phyloP scores from a whole-genome alignment of 2,797 vertebrate species.

The Eidolon dupreanum region DNA sequence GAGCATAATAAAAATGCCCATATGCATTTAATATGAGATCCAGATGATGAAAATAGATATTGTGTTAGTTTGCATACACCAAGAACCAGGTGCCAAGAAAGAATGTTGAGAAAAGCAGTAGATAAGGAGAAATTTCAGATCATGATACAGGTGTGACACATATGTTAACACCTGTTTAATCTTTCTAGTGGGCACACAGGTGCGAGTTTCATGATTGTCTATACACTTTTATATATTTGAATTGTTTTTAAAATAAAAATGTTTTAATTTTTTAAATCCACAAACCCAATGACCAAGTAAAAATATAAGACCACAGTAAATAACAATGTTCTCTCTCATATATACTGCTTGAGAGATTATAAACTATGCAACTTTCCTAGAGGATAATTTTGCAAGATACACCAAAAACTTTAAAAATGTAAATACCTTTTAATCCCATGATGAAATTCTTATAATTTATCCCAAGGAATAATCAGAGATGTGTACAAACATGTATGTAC shows the following conservation, averaged over 20 bases:
- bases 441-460: neutral
- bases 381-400: neutral
- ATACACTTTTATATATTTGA: neutral
- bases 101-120: neutral
- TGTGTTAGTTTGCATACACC: neutral
- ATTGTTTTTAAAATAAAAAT: neutral
- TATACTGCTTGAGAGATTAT: neutral
- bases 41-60: neutral
- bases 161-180: neutral
- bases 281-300: neutral
- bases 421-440: neutral
- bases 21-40: neutral
- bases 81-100: neutral
- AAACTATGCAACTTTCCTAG: neutral
- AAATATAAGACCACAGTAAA: neutral
- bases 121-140: neutral
- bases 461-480: constrained; percentile 33
- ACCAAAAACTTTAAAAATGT: constrained; percentile 2
- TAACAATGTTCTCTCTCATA: neutral
- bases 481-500: neutral
- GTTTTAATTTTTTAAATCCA: neutral
- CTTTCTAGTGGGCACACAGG: neutral
- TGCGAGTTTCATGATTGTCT: neutral
- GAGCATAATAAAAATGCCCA: neutral
- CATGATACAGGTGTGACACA: neutral